Base-by-base conservation (phyloP, 2,797 vertebrate genomes). In the Tauraco hartlaubi region DNA sequence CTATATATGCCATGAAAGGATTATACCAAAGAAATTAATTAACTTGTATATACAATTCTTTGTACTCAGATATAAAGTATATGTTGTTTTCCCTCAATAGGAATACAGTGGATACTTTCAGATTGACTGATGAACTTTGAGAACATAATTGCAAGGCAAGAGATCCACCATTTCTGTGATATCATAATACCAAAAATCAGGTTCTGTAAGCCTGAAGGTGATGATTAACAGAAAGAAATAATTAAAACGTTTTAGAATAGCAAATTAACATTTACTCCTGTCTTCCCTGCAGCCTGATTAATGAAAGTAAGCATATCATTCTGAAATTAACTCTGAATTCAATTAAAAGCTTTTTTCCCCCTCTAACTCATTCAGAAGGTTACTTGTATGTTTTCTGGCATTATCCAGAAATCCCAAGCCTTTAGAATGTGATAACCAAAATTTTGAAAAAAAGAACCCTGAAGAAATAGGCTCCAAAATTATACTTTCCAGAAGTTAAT, bases 251-350 rank as follows among this genome's bases (percentile, higher is more conserved):
- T 90, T 86, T 77, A 22, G 17, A 88, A 74, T 29, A 63, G 9
- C 21, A 76, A 81, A 88, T 43, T 49, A 44, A 77, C 91, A 90
- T 41, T 39, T 88, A 85, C 19, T 69, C 2, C 1, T 33, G 21
- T 76, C 12, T 39, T 73, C 39, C 44, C 49, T 75, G 71, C 21
- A 84, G 23, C n/a, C 43, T 74, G 21, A 66, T 79, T 74, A 89
- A 72, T 59, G 11, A 86, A 4, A 72, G 11, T 44, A 41, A 31
- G 17, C 20, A 69, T 39, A 55, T 29, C 5, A 43, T 62, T 77
- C 59, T 85, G 29, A 85, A 92, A 76, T 85, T 81, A 90, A 85
- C 12, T 49, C 44, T 33, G 43, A 81, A 93, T 92, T 88, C 33
- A 91, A 18, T 69, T 76, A 89, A 77, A 20, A 64, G 21, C 1